Conservation (phyloP, 2,113 vertebrate species). For the Lampris megalopsis region DNA sequence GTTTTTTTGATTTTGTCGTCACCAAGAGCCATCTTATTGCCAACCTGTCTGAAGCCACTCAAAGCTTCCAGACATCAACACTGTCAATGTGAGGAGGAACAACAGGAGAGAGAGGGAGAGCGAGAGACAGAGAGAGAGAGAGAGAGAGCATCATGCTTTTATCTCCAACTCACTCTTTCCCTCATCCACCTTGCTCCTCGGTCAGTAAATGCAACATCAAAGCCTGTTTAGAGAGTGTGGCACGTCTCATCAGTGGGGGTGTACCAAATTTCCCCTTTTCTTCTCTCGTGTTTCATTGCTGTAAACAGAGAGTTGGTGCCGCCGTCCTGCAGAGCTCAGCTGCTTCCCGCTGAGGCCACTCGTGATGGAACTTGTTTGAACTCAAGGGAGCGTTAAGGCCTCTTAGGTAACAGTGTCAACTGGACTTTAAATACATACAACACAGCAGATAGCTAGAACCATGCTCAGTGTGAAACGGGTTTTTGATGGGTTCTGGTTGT, state of each 20-base stretch:
- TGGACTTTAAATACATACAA: slow-evolving; percentile 10
- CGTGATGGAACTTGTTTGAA: background rate
- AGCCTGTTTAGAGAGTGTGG: slow-evolving; percentile 40
- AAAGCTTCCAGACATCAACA: slow-evolving; percentile 60
- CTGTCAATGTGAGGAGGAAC: slow-evolving; percentile 19
- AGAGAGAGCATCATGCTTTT: slow-evolving; percentile 51
- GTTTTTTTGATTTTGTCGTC: slow-evolving; percentile 59
- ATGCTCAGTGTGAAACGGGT: too few relatives aligned
- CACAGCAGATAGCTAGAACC: background rate
- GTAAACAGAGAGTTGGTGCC: slow-evolving; percentile 16
- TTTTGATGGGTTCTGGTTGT: too few relatives aligned
- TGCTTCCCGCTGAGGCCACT: background rate
- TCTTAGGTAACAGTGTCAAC: slow-evolving; percentile 20
- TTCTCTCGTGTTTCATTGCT: slow-evolving; percentile 20
- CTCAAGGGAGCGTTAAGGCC: background rate
- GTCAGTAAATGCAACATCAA: slow-evolving; percentile 66
- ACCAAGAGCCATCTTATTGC: slow-evolving; percentile 54
- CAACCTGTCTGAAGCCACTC: slow-evolving; percentile 68
- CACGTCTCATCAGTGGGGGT: background rate
- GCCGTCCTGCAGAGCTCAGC: slow-evolving; percentile 4
- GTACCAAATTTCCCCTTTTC: background rate
- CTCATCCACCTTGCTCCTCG: slow-evolving; percentile 17
- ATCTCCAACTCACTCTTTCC: slow-evolving; percentile 53
- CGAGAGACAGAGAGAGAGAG: slow-evolving; percentile 29
- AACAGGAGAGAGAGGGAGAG: slow-evolving; percentile 42